phyloP scores from a whole-genome alignment of 2,888 invertebrate species.

The Melangyna quadrimaculata region DNA sequence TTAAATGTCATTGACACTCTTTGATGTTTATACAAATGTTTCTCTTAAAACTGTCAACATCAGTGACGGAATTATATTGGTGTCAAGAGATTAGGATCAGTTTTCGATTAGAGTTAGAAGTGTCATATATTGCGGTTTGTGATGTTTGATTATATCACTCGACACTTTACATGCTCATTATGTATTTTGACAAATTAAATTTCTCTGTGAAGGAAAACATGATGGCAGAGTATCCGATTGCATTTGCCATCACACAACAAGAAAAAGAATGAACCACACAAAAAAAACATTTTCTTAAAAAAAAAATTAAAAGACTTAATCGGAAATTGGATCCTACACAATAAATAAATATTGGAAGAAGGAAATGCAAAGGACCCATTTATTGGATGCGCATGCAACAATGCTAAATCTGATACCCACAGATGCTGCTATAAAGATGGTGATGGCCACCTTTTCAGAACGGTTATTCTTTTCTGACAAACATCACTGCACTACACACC shows the following conservation, averaged over 20 bases:
- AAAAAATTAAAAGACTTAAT: slow-evolving; percentile 13
- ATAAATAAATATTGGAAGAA: slow-evolving; percentile 10
- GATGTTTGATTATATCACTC: slow-evolving; percentile 34
- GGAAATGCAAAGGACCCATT: slow-evolving; percentile 23
- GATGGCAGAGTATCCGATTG: slow-evolving; percentile 36
- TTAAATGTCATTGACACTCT: slow-evolving; percentile 53
- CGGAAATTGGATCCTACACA: slow-evolving; percentile 37
- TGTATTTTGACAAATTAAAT: slow-evolving; percentile 62
- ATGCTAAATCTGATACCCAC: slow-evolving; percentile 28
- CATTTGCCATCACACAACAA: slow-evolving; percentile 16
- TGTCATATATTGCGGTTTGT: slow-evolving; percentile 9
- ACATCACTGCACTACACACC: slow-evolving; percentile 20
- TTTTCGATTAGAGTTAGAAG: slow-evolving; percentile 6
- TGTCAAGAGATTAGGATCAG: slow-evolving; percentile 27
- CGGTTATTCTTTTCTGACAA: not conserved
- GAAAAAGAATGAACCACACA: not conserved
- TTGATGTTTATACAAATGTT: slow-evolving; percentile 14
- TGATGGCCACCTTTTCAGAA: not conserved
- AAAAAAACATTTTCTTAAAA: not conserved
- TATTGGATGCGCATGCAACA: slow-evolving; percentile 35
- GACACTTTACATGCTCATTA: slow-evolving; percentile 10
- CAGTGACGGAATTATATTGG: slow-evolving; percentile 22
- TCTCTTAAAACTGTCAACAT: slow-evolving; percentile 46
- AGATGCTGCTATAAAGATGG: not conserved
- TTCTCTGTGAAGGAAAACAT: slow-evolving; percentile 21